Percentiles rank a stretch among this genome's conserved stretches.
Conservation (phyloP, 2,888 invertebrate species). For the Fissipunctia ypsillon region DNA sequence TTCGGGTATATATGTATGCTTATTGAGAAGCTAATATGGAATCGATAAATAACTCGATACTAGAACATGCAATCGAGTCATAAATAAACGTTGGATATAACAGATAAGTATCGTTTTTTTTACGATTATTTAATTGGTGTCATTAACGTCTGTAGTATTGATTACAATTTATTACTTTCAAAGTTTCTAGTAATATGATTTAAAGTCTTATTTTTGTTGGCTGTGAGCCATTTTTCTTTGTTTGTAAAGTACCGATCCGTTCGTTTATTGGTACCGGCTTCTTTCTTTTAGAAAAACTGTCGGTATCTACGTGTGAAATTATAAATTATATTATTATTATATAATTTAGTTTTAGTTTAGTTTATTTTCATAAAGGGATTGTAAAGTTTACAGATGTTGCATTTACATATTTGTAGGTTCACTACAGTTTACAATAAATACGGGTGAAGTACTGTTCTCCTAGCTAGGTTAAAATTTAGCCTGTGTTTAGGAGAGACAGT, state of each 20-base stretch:
- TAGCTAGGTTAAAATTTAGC: too few species aligned
- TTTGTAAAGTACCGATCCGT: slow-evolving; percentile 15
- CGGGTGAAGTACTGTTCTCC: too few species aligned
- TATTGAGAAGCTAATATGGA: slow-evolving; percentile 73
- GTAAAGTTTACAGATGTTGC: too few species aligned
- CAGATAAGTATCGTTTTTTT: slow-evolving; percentile 75
- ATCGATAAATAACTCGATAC: slow-evolving; percentile 70
- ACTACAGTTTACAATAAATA: too few species aligned
- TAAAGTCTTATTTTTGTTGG: slow-evolving; percentile 52
- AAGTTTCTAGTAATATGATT: slow-evolving; percentile 65
- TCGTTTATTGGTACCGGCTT: slow-evolving; percentile 19
- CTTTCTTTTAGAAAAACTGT: slow-evolving; percentile 19
- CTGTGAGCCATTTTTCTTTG: slow-evolving; percentile 36
- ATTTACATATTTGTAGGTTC: too few species aligned
- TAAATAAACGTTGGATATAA: slow-evolving; percentile 77
- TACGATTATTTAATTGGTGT: slow-evolving; percentile 84
- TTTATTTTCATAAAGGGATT: too few species aligned
- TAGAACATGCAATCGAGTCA: slow-evolving; percentile 75
- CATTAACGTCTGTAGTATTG: slow-evolving; percentile 81
- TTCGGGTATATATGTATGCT: slow-evolving; percentile 64
- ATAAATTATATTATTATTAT: too few species aligned
- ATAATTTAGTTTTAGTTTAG: too few species aligned
- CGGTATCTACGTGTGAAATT: slow-evolving; percentile 18
- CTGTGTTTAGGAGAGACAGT: too few species aligned
- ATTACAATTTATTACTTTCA: slow-evolving; percentile 82